phyloP scores from a whole-genome alignment of 2,797 vertebrate species.

The Chloroceryle amazona region DNA sequence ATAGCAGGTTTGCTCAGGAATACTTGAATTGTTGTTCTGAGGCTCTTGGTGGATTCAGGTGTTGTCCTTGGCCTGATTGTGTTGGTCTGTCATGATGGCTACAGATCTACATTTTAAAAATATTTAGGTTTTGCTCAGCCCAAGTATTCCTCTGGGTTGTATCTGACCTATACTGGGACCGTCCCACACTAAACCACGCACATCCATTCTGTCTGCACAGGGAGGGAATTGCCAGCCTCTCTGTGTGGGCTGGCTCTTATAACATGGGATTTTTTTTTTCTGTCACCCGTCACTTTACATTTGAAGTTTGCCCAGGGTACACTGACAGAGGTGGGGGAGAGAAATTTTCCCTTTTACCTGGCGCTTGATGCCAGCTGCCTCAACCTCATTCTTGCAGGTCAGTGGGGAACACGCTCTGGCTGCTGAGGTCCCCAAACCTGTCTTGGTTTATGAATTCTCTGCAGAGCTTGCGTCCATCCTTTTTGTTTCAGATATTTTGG shows the following conservation, averaged over 20 bases:
- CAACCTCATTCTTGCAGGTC: not conserved
- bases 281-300: fast-evolving
- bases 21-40: not conserved
- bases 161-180: not conserved
- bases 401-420: not conserved
- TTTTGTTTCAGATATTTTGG: not conserved
- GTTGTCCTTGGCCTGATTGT: not conserved
- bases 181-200: not conserved
- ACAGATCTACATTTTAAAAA: not conserved
- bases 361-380: not conserved
- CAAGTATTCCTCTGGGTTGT: not conserved
- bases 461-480: not conserved
- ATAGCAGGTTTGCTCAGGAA: not conserved
- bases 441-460: not conserved
- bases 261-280: not conserved
- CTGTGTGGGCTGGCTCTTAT: not conserved
- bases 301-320: not conserved
- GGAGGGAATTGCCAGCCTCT: not conserved
- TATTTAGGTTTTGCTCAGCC: not conserved
- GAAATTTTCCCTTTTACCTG: not conserved
- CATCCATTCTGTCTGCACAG: not conserved
- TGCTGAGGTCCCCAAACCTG: not conserved
- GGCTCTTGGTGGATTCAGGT: not conserved
- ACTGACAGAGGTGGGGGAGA: not conserved
- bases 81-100: not conserved